Base-by-base conservation (phyloP, 1,140 invertebrate genomes). In the Ceratina japonica region DNA sequence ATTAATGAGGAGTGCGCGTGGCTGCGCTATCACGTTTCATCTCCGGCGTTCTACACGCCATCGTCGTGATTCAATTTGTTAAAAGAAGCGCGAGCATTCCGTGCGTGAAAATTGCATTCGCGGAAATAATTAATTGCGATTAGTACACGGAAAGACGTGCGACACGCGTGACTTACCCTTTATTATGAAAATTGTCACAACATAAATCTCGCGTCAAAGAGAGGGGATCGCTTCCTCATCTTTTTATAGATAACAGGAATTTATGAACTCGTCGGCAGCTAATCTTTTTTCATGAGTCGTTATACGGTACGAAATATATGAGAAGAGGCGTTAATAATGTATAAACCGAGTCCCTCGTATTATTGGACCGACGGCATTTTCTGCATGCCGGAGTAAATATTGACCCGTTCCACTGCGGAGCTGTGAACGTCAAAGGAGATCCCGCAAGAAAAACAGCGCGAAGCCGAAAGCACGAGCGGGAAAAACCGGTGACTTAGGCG, bases 1-100 rank as follows among this genome's bases (percentile, higher is more conserved):
- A 85, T 84, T 77, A 85, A 74, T 61, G 74, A 81, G 82, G 58
- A 64, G 51, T 61, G 61, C 22, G 20, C 12, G 31, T 22, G 58
- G 37, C 22, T 15, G 13, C 15, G 22, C 71, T 77, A 71, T 68
- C 20, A 24, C 37, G n/a, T 20, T 56, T n/a, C 61, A 0, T 22
- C 4, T n/a, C 20, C 62, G 56, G 72, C 75, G 68, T 51, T 62
- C 22, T 24, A 64, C 72, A 24, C 62, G 72, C 62, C n/a, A 37
- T 16, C n/a, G 18, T 75, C 44, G 13, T 51, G 24, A 58, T 66
- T 66, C 27, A 56, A 75, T 75, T 65, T 24, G 62, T 56, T n/a
- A 44, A 18, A 58, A 54, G 68, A 56, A 56, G 24, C 27, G 37
- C 10, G 5, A 44, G 37, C 10, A 44, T 44, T 56, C 56, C 54